These are phyloP conservation scores for Polyommatus iphigenia DNA, from an alignment of 2,888 invertebrate genomes.

Conservation along the genomic window DNA sequence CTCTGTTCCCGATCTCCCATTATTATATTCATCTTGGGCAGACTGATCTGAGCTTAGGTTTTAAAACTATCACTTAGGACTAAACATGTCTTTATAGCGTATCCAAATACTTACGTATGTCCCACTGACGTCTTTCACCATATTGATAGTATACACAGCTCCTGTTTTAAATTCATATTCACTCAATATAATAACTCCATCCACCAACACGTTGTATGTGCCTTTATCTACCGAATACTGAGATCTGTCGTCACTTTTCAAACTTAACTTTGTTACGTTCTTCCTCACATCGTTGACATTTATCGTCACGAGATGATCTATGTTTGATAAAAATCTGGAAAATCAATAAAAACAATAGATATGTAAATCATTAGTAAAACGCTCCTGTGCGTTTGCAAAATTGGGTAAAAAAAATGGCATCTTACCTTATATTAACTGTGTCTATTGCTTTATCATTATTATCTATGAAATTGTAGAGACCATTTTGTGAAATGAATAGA, in stretches of 20 bases:
- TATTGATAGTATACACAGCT: conserved; percentile 83
- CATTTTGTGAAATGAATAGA: conserved; percentile 57
- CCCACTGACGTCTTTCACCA: conserved; percentile 59
- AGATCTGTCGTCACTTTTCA: conserved; percentile 50
- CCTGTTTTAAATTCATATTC: conserved; percentile 76
- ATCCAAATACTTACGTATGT: conserved; percentile 52
- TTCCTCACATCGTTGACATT: conserved; percentile 51
- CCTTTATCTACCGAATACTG: conserved; percentile 58
- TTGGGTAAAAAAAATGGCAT: conserved; percentile 1
- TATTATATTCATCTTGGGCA: no score
- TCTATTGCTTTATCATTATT: conserved; percentile 71
- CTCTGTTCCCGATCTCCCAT: no score
- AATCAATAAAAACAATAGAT: background rate
- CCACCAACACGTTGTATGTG: conserved; percentile 60
- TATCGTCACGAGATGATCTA: conserved; percentile 49
- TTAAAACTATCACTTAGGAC: no score
- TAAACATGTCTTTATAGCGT: background rate
- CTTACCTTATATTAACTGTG: conserved; percentile 64
- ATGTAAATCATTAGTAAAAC: no score
- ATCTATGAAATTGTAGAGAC: conserved; percentile 61
- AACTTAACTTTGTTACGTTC: conserved; percentile 51
- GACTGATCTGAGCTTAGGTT: no score
- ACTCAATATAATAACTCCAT: conserved; percentile 51
- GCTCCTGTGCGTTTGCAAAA: no score
- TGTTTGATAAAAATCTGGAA: conserved; percentile 68